Evolutionary conservation across 2,113 vertebrate species (phyloP).

Genomic region (Lucifuga dentata): DNA sequence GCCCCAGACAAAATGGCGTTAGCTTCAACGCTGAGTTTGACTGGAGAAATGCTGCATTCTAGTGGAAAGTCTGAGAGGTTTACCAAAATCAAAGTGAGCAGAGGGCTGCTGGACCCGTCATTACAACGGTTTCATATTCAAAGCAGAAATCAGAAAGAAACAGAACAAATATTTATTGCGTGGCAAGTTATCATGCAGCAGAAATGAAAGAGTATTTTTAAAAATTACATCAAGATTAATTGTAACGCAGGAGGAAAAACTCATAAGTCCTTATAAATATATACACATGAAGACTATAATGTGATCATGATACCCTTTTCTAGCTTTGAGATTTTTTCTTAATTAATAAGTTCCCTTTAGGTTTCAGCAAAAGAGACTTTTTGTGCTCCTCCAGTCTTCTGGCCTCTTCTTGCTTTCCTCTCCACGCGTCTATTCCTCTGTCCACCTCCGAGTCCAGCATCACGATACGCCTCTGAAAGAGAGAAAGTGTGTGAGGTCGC

Average conservation of each 20-base stretch:
- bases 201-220: too few relatives aligned
- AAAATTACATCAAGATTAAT: constrained; percentile 4
- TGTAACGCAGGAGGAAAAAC: background rate
- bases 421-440: constrained; percentile 82
- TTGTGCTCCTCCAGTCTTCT: constrained; percentile 67
- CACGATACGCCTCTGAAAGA: constrained; percentile 85
- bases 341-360: constrained; percentile 82
- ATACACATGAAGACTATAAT: background rate
- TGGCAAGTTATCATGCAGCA: too few relatives aligned
- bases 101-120: too few relatives aligned
- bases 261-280: constrained; percentile 22
- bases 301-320: background rate
- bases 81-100: too few relatives aligned
- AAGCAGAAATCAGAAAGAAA: constrained; percentile 22
- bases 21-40: background rate
- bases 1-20: constrained; percentile 75
- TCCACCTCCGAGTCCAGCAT: constrained; percentile 86
- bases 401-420: constrained; percentile 67
- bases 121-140: background rate
- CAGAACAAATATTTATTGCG: constrained; percentile 40
- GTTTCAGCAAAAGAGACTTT: constrained; percentile 81
- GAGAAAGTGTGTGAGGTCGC: background rate
- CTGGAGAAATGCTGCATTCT: constrained; percentile 76
- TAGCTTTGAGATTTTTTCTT: constrained; percentile 66
- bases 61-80: constrained; percentile 63